Conservation (phyloP, 1,140 invertebrate species). For the Wiebesia pumilae region DNA sequence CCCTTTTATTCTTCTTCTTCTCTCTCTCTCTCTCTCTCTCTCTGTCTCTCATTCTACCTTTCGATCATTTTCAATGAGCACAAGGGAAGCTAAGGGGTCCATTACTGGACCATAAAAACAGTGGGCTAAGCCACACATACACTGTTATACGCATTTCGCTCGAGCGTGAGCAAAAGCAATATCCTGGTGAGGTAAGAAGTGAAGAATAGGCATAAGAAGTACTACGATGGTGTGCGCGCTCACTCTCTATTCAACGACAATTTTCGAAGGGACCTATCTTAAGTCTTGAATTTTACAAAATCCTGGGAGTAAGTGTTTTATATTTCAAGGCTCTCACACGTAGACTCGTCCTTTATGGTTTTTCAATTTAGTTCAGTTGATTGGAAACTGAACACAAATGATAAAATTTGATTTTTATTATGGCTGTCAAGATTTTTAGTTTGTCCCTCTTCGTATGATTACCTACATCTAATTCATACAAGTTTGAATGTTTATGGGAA, state of each 20-base stretch:
- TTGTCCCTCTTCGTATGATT: too few species aligned
- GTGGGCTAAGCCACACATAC: constrained; percentile 61
- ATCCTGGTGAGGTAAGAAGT: neutral
- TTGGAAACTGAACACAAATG: neutral
- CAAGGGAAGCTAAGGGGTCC: constrained; percentile 67
- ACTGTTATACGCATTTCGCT: constrained; percentile 62
- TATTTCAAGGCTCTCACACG: neutral
- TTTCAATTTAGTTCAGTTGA: constrained; percentile 22
- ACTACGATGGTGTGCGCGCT: neutral
- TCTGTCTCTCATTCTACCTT: constrained; percentile 55
- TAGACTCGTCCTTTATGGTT: neutral
- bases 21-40: neutral
- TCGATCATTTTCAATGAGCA: constrained; percentile 37
- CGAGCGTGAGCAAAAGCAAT: neutral
- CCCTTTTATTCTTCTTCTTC: neutral
- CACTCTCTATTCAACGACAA: constrained; percentile 19
- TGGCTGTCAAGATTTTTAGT: neutral
- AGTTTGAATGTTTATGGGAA: too few species aligned
- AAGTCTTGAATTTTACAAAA: neutral
- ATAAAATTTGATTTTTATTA: neutral
- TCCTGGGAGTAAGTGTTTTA: neutral
- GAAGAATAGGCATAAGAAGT: neutral
- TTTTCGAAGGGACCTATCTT: neutral
- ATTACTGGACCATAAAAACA: constrained; percentile 71
- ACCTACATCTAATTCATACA: too few species aligned